Conservation (phyloP, 2,113 vertebrate species). For the Ancistrus triradiatus region DNA sequence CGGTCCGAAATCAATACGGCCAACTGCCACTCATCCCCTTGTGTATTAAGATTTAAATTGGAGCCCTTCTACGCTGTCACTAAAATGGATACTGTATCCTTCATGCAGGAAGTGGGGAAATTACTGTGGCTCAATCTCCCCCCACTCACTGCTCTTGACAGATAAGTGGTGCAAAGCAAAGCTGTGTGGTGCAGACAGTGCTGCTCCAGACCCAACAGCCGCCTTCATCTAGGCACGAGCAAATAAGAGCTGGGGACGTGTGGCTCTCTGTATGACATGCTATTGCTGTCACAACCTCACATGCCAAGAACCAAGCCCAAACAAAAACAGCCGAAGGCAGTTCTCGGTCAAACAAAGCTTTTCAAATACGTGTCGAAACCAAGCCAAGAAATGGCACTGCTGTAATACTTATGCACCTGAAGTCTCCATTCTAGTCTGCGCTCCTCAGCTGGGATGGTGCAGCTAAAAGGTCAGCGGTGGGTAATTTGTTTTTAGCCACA, state of each 20-base stretch:
- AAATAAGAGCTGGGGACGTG: slow-evolving; percentile 20
- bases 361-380: slow-evolving; percentile 21
- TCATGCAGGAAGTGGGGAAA: slow-evolving; percentile 44
- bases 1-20: slow-evolving; percentile 45
- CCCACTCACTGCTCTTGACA: slow-evolving; percentile 31
- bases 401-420: slow-evolving; percentile 51
- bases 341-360: slow-evolving; percentile 19
- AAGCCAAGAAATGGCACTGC: slow-evolving; percentile 16
- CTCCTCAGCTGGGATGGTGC: slow-evolving; percentile 13
- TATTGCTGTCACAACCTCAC: slow-evolving; percentile 34
- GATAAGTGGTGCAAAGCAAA: slow-evolving; percentile 44
- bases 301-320: slow-evolving; percentile 31
- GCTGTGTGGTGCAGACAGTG: slow-evolving; percentile 13
- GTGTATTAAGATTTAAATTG: slow-evolving; percentile 49
- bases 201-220: slow-evolving; percentile 19
- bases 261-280: slow-evolving; percentile 18
- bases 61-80: slow-evolving; percentile 46
- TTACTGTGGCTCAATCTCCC: slow-evolving; percentile 20
- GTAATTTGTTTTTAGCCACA: slow-evolving; percentile 55
- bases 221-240: slow-evolving; percentile 23
- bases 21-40: slow-evolving; percentile 40
- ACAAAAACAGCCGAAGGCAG: slow-evolving; percentile 41
- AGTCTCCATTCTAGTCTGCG: slow-evolving; percentile 47
- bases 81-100: slow-evolving; percentile 49
- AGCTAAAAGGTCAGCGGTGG: slow-evolving; percentile 46